A percentile compares a stretch with the other conserved stretches of the same genome.
Conservation (phyloP, 1,140 invertebrate species). For the Laupala kohalensis region DNA sequence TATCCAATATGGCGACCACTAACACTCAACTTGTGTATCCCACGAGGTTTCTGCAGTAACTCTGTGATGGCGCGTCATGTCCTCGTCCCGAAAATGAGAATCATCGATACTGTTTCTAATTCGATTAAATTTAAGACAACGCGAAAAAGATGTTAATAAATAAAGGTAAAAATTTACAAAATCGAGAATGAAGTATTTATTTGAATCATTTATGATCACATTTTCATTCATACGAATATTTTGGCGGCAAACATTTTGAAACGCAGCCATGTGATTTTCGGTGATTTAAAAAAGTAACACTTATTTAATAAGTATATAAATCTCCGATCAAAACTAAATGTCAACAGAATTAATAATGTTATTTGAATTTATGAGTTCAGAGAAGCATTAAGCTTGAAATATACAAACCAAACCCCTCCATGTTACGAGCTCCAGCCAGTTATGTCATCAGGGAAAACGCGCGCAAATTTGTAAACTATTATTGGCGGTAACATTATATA, state of each 20-base stretch:
- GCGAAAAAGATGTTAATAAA: too few species aligned
- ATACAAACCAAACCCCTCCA: background rate
- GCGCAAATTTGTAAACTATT: slow-evolving; percentile 10
- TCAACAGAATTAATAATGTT: too few species aligned
- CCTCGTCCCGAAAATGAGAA: too few species aligned
- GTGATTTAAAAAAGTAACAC: too few species aligned
- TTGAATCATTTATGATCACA: background rate
- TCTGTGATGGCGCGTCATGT: slow-evolving; percentile 5
- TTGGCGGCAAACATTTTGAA: background rate
- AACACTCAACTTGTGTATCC: background rate
- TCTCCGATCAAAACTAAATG: too few species aligned
- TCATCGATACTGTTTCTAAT: too few species aligned
- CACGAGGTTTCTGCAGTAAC: slow-evolving; percentile 3
- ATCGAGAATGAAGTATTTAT: background rate
- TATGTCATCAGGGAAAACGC: background rate
- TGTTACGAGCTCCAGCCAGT: background rate
- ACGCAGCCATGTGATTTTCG: too few species aligned
- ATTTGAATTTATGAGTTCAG: too few species aligned
- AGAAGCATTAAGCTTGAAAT: too few species aligned
- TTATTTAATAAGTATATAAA: too few species aligned
- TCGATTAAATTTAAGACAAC: too few species aligned
- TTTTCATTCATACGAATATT: background rate
- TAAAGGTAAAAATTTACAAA: background rate
- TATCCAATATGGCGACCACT: slow-evolving; percentile 14
- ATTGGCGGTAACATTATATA: slow-evolving; percentile 8